Evolutionary conservation across 2,797 vertebrate genomes (phyloP).

Genomic region (Denticeps clupeoides): DNA sequence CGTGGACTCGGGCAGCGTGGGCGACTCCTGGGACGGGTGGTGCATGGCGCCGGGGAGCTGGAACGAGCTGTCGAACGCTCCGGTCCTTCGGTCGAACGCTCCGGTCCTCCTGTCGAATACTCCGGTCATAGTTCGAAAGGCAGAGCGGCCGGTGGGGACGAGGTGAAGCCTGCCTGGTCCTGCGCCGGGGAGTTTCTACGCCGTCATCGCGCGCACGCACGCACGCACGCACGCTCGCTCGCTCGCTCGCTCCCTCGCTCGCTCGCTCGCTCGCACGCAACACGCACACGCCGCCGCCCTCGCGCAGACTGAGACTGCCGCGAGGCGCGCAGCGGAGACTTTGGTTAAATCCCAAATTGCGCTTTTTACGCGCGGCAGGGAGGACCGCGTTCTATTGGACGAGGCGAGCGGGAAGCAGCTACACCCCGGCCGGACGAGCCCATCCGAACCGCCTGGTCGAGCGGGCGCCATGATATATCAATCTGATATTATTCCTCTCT

Average conservation of each 20-base stretch:
- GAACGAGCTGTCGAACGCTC: constrained; percentile 86
- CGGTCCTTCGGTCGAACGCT: constrained; percentile 82
- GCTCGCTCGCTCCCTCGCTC: too few relatives aligned
- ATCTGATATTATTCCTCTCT: too few relatives aligned
- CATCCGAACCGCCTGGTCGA: too few relatives aligned
- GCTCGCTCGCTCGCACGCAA: too few relatives aligned
- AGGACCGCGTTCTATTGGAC: constrained; percentile 98
- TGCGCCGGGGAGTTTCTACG: constrained; percentile 57
- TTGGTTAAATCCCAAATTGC: constrained; percentile 98
- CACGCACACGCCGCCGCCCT: constrained; percentile 51
- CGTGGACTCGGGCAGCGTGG: constrained; percentile 91
- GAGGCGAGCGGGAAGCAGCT: constrained; percentile 74
- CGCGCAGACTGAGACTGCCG: constrained; percentile 75
- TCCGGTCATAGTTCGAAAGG: constrained; percentile 79
- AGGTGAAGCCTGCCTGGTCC: constrained; percentile 34
- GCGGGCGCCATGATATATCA: too few relatives aligned
- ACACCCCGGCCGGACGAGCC: too few relatives aligned
- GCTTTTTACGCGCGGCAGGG: constrained; percentile 99
- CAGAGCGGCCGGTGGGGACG: constrained; percentile 29
- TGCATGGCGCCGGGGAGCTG: constrained; percentile 91
- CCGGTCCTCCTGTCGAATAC: constrained; percentile 94
- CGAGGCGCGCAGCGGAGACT: constrained; percentile 84
- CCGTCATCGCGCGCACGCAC: constrained; percentile 67
- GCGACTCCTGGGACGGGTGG: constrained; percentile 97
- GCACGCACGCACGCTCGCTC: too few relatives aligned